phyloP scores from a whole-genome alignment of 2,888 invertebrate genomes.

The Oxystoma pomonae region DNA sequence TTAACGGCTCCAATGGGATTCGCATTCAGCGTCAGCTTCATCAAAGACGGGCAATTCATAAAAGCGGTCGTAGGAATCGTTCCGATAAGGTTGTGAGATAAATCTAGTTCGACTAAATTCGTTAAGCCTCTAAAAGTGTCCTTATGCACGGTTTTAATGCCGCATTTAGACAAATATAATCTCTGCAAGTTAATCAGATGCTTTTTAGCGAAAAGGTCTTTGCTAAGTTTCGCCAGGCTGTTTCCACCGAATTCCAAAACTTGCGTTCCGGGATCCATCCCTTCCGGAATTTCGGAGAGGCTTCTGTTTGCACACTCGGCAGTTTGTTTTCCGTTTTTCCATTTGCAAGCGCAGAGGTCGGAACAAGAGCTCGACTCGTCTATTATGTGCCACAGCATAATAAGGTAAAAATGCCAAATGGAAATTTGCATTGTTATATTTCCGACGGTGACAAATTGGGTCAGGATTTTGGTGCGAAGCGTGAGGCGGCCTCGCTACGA shows the following conservation, averaged over 20 bases:
- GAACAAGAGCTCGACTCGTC: constrained; percentile 58
- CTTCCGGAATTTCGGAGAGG: constrained; percentile 71
- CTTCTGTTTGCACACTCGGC: constrained; percentile 82
- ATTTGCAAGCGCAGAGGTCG: constrained; percentile 78
- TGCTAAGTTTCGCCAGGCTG: constrained; percentile 70
- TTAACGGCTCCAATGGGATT: constrained; percentile 76
- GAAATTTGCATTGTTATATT: constrained; percentile 16
- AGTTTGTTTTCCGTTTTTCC: constrained; percentile 89
- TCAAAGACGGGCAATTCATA: constrained; percentile 72
- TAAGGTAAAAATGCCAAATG: constrained; percentile 19
- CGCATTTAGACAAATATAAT: constrained; percentile 76
- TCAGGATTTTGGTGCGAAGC: not conserved
- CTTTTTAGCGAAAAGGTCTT: constrained; percentile 74
- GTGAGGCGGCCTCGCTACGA: not conserved
- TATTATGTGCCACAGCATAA: constrained; percentile 14
- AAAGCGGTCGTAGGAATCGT: constrained; percentile 77
- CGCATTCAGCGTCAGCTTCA: constrained; percentile 76
- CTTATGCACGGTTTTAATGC: constrained; percentile 72
- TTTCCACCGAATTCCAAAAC: constrained; percentile 84
- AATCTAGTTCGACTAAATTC: constrained; percentile 84
- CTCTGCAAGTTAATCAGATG: constrained; percentile 82
- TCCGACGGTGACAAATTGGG: not conserved
- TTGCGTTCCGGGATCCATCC: constrained; percentile 80
- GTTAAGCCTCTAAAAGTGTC: constrained; percentile 80
- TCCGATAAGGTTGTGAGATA: constrained; percentile 76